A percentile compares a stretch with the other conserved stretches of the same genome.
phyloP scores from a whole-genome alignment of 2,113 vertebrate genomes.

The Acanthochromis polyacanthus region DNA sequence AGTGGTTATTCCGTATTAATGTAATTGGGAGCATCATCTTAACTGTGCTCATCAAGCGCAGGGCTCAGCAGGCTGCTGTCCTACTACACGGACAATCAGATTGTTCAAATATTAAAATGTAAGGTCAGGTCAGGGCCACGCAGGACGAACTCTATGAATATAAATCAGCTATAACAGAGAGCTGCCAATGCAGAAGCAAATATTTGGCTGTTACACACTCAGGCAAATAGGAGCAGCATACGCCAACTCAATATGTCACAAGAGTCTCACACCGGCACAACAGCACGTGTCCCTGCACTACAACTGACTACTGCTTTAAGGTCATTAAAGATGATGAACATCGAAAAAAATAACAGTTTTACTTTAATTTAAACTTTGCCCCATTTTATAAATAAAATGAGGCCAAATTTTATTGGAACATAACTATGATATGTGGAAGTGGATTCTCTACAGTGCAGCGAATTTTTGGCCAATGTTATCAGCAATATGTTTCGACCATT shows the following conservation, averaged over 20 bases:
- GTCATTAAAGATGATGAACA: neutral
- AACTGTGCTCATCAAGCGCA: constrained; percentile 35
- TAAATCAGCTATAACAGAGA: constrained; percentile 56
- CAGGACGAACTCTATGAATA: constrained; percentile 60
- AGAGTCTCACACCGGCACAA: constrained; percentile 20
- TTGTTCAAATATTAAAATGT: constrained; percentile 46
- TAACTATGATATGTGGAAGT: neutral
- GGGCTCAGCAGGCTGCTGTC: constrained; percentile 33
- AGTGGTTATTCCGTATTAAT: constrained; percentile 55
- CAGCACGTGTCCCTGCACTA: constrained; percentile 1
- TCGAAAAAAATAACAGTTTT: constrained; percentile 5
- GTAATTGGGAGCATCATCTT: neutral
- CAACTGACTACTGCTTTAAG: constrained; percentile 18
- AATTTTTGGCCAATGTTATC: neutral
- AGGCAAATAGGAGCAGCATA: constrained; percentile 16
- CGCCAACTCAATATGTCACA: constrained; percentile 22
- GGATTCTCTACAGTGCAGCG: neutral
- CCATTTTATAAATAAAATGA: neutral
- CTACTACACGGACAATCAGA: constrained; percentile 35
- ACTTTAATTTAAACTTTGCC: neutral
- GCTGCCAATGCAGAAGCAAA: constrained; percentile 46
- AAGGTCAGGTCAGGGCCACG: constrained; percentile 48
- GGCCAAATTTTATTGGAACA: neutral
- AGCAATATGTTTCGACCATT: constrained; percentile 5
- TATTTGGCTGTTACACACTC: constrained; percentile 12